Conservation (phyloP, 2,797 vertebrate genomes). For the Pristis pectinata region DNA sequence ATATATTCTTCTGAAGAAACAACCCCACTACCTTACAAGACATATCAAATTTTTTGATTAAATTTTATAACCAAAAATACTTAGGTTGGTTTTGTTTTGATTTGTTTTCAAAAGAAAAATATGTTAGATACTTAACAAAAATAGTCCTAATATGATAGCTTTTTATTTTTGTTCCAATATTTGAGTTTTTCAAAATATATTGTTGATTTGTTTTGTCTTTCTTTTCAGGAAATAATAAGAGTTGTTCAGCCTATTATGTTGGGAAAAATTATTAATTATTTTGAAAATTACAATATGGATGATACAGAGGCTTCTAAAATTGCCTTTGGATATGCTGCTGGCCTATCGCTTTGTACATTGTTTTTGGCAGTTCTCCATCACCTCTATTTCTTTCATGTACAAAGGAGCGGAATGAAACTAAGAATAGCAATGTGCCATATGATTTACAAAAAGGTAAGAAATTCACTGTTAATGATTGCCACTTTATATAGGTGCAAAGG, state of each 20-base stretch:
- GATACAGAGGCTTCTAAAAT: slow-evolving; percentile 46
- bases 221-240: slow-evolving; percentile 70
- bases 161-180: not conserved
- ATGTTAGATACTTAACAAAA: no score
- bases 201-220: slow-evolving; percentile 21
- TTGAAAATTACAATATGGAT: slow-evolving; percentile 61
- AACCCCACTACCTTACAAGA: not conserved
- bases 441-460: slow-evolving; percentile 84
- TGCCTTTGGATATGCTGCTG: slow-evolving; percentile 61
- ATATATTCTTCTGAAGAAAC: not conserved
- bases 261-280: slow-evolving; percentile 73
- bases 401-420: slow-evolving; percentile 76
- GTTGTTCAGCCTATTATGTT: slow-evolving; percentile 77
- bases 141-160: no score
- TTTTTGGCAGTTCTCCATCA: slow-evolving; percentile 69
- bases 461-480: not conserved
- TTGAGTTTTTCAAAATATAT: rapidly evolving
- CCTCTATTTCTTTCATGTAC: slow-evolving; percentile 77
- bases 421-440: slow-evolving; percentile 86
- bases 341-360: slow-evolving; percentile 64
- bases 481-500: not conserved
- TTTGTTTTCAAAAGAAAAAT: no score
- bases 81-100: not conserved
- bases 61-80: not conserved
- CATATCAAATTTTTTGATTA: not conserved